Base-by-base conservation (phyloP, 1,140 invertebrate genomes). In the Lepidurus couesii region DNA sequence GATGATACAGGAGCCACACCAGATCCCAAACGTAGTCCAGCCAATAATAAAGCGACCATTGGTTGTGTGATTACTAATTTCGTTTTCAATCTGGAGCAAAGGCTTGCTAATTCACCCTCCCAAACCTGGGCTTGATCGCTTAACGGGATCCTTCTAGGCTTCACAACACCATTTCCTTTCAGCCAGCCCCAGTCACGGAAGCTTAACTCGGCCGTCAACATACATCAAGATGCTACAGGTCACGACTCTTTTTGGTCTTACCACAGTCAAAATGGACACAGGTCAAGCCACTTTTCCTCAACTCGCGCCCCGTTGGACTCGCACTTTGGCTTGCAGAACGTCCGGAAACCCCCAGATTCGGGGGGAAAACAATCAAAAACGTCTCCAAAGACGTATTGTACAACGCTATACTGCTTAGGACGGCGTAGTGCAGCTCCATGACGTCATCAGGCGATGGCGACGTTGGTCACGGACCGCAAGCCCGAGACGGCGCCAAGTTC, bases 191-290 rank as follows among this genome's bases (percentile, higher is more conserved):
- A 34, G 34, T 34, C 53, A 65, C 9, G 53, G 53, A 13, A 65
- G 13, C 9, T 11, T 13, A 65, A 21, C 6, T 65, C 16, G 53
- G 53, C 53, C 53, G 53, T 65, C 53, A 65, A 65, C 53, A 65
- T n/a, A 21, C 8, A 65, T n/a, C 21, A 13, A 77, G 76, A 77
- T 77, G 76, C 76, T 77, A 77, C 76, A 77, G 76, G 76, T 77
- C 76, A 77, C 65, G 76, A 53, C 76, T 53, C 76, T n/a, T 65
- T 45, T 45, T 65, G 24, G 45, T 76, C 9, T 65, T 77, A 21
- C 9, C 9, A 65, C 6, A 24, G 76, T 77, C 53, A 77, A 77
- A 53, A 77, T 53, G 44, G 76, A 42, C 42, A 53, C 26, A 26
- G 9, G 1, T 75, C 44, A 42, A 75, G 44, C 42, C 75, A 42